Conservation (phyloP, 2,797 vertebrate species). For the Oryzias sinensis region DNA sequence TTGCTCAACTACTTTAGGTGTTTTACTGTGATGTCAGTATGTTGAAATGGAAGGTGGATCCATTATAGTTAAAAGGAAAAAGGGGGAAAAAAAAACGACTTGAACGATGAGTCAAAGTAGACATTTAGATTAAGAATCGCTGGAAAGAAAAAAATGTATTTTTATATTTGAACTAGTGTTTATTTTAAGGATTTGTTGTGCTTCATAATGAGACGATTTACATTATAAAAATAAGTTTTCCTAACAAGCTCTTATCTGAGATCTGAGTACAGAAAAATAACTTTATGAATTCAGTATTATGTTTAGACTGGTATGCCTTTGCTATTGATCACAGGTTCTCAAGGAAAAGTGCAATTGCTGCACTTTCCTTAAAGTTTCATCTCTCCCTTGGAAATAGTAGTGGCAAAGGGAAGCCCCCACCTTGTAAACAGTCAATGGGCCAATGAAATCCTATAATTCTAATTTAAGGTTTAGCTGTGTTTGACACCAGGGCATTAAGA, state of each 20-base stretch:
- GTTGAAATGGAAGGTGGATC: slow-evolving; percentile 34
- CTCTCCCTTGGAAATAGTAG: slow-evolving; percentile 56
- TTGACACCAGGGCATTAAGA: slow-evolving; percentile 69
- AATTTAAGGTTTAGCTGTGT: slow-evolving; percentile 74
- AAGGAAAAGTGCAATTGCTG: slow-evolving; percentile 31
- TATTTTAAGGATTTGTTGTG: too few species aligned
- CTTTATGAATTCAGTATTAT: slow-evolving; percentile 6
- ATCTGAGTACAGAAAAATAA: slow-evolving; percentile 13
- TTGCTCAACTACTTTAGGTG: slow-evolving; percentile 49
- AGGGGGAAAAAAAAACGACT: neutral
- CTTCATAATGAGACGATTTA: too few species aligned
- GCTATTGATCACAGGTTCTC: slow-evolving; percentile 26
- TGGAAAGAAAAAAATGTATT: too few species aligned
- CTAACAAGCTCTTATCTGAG: slow-evolving; percentile 6
- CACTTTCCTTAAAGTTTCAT: slow-evolving; percentile 50
- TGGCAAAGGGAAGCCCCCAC: slow-evolving; percentile 62
- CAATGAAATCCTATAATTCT: slow-evolving; percentile 76
- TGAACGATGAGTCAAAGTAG: neutral
- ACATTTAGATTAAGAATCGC: too few species aligned
- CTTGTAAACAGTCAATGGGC: slow-evolving; percentile 72
- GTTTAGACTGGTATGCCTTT: slow-evolving; percentile 13
- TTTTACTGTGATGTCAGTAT: slow-evolving; percentile 35
- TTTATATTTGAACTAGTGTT: too few species aligned
- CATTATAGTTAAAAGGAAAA: slow-evolving; percentile 16
- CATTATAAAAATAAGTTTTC: too few species aligned